phyloP scores from a whole-genome alignment of 2,888 invertebrate genomes.

The Laothoe populi region DNA sequence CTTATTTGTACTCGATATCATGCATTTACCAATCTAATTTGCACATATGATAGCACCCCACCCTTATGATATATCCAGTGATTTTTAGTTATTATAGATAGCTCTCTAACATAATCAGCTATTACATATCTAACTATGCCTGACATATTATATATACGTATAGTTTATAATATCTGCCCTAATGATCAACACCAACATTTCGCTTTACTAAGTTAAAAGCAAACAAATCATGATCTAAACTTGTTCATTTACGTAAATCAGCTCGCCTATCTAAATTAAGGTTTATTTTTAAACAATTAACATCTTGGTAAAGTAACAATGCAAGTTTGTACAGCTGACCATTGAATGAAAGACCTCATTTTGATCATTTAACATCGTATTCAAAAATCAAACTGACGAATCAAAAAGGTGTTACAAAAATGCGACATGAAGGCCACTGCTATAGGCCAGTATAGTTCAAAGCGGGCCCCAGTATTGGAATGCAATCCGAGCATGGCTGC shows the following conservation, averaged over 20 bases:
- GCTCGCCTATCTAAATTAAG: too few relatives aligned
- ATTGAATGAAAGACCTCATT: too few relatives aligned
- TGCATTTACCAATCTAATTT: too few relatives aligned
- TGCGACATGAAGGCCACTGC: constrained; percentile 1
- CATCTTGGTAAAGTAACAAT: neutral
- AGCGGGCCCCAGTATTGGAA: constrained; percentile 66
- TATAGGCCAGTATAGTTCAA: constrained; percentile 44
- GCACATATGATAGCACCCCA: too few relatives aligned
- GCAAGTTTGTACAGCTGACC: too few relatives aligned
- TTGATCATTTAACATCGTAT: too few relatives aligned
- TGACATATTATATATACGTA: neutral
- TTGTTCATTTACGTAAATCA: neutral
- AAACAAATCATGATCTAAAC: neutral
- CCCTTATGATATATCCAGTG: too few relatives aligned
- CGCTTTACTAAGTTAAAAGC: neutral
- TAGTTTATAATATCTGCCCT: neutral
- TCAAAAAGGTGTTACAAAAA: constrained; percentile 11
- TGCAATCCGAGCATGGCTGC: constrained; percentile 76
- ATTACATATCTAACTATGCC: too few relatives aligned
- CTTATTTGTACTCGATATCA: too few relatives aligned
- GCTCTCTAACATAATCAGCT: too few relatives aligned
- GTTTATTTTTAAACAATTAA: too few relatives aligned
- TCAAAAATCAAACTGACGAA: neutral
- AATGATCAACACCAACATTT: neutral
- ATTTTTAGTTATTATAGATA: too few relatives aligned